phyloP scores from a whole-genome alignment of 2,888 invertebrate species.

The Labia minor region DNA sequence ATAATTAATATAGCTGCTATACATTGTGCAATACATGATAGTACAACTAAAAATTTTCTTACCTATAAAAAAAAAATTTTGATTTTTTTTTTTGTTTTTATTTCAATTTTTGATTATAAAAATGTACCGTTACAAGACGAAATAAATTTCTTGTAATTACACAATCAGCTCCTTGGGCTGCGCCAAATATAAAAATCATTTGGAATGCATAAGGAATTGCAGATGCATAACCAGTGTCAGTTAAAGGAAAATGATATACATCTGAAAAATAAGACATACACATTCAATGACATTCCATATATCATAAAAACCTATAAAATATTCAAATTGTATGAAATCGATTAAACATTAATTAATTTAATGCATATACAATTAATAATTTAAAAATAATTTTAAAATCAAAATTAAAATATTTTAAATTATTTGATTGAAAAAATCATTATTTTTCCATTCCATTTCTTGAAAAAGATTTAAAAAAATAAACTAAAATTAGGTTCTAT shows the following conservation, averaged over 20 bases:
- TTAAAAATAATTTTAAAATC: neutral
- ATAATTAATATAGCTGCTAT: neutral
- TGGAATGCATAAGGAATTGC: neutral
- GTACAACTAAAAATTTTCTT: neutral
- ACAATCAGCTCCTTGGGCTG: neutral
- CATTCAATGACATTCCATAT: neutral
- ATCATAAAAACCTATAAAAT: too few species aligned
- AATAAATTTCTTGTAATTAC: neutral
- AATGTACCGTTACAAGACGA: neutral
- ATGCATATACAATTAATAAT: neutral
- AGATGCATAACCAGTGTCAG: neutral
- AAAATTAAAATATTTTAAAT: neutral
- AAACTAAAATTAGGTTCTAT: too few species aligned
- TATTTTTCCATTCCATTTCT: too few species aligned
- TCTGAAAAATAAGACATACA: neutral
- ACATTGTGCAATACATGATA: neutral
- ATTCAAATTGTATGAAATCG: too few species aligned
- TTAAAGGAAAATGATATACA: neutral
- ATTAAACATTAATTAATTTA: neutral
- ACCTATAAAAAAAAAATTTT: neutral
- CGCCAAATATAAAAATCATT: neutral
- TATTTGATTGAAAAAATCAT: neutral
- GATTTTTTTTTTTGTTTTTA: neutral
- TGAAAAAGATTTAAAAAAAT: too few species aligned
- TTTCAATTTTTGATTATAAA: neutral